Evolutionary conservation across 2,888 invertebrate genomes (phyloP).

Genomic region (Sarcophaga variegata): DNA sequence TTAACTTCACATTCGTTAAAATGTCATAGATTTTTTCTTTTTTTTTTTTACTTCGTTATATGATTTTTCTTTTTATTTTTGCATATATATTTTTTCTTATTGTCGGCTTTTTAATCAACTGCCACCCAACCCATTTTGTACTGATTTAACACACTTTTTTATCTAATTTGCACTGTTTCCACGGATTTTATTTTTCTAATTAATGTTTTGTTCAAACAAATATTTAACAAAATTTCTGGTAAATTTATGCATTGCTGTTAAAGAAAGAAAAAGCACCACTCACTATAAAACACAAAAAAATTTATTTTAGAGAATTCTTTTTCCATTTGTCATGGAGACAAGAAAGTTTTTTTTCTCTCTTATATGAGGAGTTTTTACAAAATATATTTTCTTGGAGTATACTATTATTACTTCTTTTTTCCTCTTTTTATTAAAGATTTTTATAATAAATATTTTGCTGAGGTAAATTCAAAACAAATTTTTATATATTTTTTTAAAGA

Average conservation of each 20-base stretch:
- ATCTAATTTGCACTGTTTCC: not conserved
- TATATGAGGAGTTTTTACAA: not conserved
- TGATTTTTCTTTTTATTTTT: slow-evolving; percentile 43
- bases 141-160: not conserved
- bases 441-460: slow-evolving; percentile 1
- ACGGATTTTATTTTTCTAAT: slow-evolving; percentile 21
- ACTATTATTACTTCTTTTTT: slow-evolving; percentile 29
- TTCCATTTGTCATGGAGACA: slow-evolving; percentile 32
- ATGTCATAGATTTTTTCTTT: slow-evolving; percentile 57
- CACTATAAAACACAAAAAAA: slow-evolving; percentile 15
- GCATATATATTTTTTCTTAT: slow-evolving; percentile 38
- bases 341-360: not conserved
- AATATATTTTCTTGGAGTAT: not conserved
- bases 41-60: slow-evolving; percentile 57
- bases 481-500: slow-evolving; percentile 11
- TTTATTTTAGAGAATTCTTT: slow-evolving; percentile 18
- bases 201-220: not conserved
- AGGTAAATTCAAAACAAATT: slow-evolving; percentile 15
- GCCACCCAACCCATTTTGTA: slow-evolving; percentile 60
- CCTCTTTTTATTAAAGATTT: not conserved
- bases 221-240: slow-evolving; percentile 13
- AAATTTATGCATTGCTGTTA: slow-evolving; percentile 10
- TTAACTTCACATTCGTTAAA: slow-evolving; percentile 59
- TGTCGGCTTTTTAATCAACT: slow-evolving; percentile 53
- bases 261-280: slow-evolving; percentile 32